phyloP scores from a whole-genome alignment of 2,113 vertebrate species.

The Otolemur garnettii region DNA sequence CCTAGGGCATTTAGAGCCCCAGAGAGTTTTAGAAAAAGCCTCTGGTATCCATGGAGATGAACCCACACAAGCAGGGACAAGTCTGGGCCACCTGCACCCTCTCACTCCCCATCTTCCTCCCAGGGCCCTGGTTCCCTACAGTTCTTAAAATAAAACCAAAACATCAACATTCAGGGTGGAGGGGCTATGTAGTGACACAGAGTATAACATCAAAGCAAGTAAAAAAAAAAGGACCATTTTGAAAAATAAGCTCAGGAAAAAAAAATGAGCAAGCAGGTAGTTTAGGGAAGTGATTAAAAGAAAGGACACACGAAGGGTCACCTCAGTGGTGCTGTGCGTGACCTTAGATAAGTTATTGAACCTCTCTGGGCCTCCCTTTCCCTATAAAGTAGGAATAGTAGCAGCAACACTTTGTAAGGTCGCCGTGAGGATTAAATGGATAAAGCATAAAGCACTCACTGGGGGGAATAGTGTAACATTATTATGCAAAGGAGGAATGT shows the following conservation, averaged over 20 bases:
- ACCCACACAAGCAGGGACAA: neutral
- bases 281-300: neutral
- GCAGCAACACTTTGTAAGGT: neutral
- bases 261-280: too few relatives aligned
- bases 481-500: neutral
- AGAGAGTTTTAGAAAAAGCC: neutral
- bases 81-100: neutral
- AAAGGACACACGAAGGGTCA: neutral
- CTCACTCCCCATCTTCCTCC: neutral
- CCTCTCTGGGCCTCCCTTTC: neutral
- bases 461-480: neutral
- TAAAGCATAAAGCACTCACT: accelerated
- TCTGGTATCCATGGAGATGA: neutral
- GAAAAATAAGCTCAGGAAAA: neutral
- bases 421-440: neutral
- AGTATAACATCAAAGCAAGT: neutral
- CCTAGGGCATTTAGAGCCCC: neutral
- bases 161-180: neutral
- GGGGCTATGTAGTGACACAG: neutral
- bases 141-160: slow-evolving; percentile 2
- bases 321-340: neutral
- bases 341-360: neutral
- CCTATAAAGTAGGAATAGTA: neutral
- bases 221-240: neutral
- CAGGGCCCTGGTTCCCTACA: neutral